Conservation (phyloP, 1,140 invertebrate species). For the Chironomus tepperi region DNA sequence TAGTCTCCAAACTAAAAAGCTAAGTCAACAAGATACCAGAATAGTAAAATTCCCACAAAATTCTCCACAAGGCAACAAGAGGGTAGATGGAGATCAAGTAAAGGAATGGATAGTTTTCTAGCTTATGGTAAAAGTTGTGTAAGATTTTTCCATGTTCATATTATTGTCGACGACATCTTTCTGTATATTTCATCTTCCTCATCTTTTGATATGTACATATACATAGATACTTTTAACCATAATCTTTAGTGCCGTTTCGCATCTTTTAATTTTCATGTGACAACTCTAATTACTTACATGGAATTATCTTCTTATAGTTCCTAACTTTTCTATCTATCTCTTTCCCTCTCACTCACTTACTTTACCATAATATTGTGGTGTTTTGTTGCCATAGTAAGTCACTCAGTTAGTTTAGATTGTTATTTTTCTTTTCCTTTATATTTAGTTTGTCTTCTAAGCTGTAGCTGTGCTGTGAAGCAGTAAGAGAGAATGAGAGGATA, state of each 20-base stretch:
- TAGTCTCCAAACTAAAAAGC: no score
- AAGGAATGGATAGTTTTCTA: no score
- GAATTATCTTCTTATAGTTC: background rate
- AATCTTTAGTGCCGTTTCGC: background rate
- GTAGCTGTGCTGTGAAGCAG: background rate
- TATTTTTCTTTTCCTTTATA: background rate
- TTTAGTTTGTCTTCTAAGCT: background rate
- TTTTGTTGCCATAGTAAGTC: background rate
- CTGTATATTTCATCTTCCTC: no score
- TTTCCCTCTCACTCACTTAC: no score
- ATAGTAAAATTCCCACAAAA: no score
- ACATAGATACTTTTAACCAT: background rate
- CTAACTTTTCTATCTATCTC: background rate
- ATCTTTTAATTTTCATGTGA: constrained; percentile 22
- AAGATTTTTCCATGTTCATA: no score
- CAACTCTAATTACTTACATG: constrained; percentile 12
- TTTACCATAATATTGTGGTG: background rate
- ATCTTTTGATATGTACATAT: no score
- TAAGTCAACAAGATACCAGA: no score
- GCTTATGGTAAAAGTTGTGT: no score
- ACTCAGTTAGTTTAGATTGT: background rate
- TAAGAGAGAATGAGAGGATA: background rate
- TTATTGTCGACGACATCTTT: no score
- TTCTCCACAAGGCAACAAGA: no score
- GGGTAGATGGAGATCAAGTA: no score